phyloP scores from a whole-genome alignment of 2,797 vertebrate genomes.

The Centropyge bicolor region DNA sequence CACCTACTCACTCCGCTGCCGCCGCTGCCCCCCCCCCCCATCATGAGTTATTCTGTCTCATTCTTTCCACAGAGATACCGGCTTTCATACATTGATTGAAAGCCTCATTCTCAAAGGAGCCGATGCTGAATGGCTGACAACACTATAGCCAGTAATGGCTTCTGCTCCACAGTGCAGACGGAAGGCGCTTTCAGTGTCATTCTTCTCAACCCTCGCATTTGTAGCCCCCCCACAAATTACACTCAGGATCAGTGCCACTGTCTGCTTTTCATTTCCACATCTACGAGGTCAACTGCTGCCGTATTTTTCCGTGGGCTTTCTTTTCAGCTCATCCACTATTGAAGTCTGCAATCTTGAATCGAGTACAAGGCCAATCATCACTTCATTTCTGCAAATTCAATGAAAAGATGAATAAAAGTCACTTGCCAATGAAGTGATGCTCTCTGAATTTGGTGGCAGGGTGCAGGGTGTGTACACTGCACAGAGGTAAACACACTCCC shows the following conservation, averaged over 20 bases:
- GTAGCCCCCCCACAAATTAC: constrained; percentile 51
- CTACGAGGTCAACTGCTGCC: constrained; percentile 27
- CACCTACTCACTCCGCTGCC: constrained; percentile 63
- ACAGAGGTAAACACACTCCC: constrained; percentile 50
- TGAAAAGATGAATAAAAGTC: constrained; percentile 34
- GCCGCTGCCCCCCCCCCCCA: constrained; percentile 42
- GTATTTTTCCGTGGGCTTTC: constrained; percentile 16
- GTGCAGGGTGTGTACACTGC: background rate
- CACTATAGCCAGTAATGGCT: constrained; percentile 65
- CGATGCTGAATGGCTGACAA: constrained; percentile 65
- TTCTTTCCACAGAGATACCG: constrained; percentile 65
- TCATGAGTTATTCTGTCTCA: constrained; percentile 61
- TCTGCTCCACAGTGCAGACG: constrained; percentile 54
- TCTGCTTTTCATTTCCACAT: constrained; percentile 52
- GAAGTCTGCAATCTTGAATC: constrained; percentile 15
- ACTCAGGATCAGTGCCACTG: constrained; percentile 40
- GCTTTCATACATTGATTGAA: constrained; percentile 81
- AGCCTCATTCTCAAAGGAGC: constrained; percentile 74
- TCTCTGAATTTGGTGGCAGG: background rate
- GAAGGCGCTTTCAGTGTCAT: constrained; percentile 58
- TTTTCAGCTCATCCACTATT: constrained; percentile 41
- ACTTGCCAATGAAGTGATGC: constrained; percentile 4
- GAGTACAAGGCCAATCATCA: constrained; percentile 43
- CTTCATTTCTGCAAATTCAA: constrained; percentile 39
- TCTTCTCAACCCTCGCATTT: constrained; percentile 52